Evolutionary conservation across 30 jellyfish, hydroid and myxozoan genomes (phyloP), one percentile per base, ranked within the genome.

Genomic region (Aurelia sp.): DNA sequence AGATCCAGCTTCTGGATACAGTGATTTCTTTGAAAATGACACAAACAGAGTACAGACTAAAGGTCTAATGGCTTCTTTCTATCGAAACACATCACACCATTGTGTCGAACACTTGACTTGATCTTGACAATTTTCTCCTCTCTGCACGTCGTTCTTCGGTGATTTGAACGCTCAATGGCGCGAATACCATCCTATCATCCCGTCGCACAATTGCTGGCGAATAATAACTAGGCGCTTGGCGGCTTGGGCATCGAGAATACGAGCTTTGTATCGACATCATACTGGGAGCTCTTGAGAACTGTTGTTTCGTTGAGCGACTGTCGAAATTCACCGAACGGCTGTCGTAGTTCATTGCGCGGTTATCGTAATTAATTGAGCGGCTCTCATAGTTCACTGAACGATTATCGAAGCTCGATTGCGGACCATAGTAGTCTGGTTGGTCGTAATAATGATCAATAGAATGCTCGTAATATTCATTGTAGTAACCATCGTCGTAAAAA

Each of bases 121-220:
- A 47, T 18, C 80, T 47, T 0, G 96, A 19, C 23, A 86, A 62
- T 6, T 73, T 71, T 31, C 96, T 80, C 23, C 90, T 74, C 37
- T 74, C 96, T 57, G 96, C 96, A 35, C 74, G 71, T 55, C 96
- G 96, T 21, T 86, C 96, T 8, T 86, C 86, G 33, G 89, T 86
- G 20, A 86, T 86, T 74, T 66, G 71, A 22, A 86, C 89, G 65
- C 71, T 66, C 71, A 86, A 73, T 44, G 96, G 96, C 30, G 94
- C 88, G 41, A 86, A 84, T 12, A 86, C 96, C 86, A 86, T 70
- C 3, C 86, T 27, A 17, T 58, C 62, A 40, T 57, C 79, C 33
- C 78, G 65, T 64, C 92, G 76, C 17, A 15, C 18, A 50, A 68
- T 82, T 16, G 72, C 75, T 4, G 92, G 92, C 13, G 92, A 82